Conservation (phyloP, 2,113 vertebrate genomes). For the Eidolon helvum region DNA sequence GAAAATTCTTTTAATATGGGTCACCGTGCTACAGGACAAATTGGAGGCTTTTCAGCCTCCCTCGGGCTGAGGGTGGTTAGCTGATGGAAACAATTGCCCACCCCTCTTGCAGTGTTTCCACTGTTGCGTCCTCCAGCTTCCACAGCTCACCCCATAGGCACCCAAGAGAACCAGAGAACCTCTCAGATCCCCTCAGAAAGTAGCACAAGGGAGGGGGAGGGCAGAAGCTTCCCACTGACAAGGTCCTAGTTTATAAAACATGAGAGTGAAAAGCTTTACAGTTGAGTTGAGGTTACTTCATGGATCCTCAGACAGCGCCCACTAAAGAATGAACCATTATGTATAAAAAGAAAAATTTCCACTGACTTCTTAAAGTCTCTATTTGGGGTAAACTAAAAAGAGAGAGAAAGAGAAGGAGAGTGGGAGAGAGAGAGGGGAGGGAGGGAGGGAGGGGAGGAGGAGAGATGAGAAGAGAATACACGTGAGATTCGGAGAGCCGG, state of each 20-base stretch:
- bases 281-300: neutral
- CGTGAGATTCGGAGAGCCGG: neutral
- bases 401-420: too few relatives aligned
- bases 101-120: conserved; percentile 27
- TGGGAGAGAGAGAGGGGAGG: too few relatives aligned
- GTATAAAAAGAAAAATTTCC: conserved; percentile 30
- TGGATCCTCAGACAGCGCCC: neutral
- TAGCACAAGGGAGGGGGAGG: fast-evolving
- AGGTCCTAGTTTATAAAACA: neutral
- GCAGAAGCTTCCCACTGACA: neutral
- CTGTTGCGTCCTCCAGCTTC: conserved; percentile 6
- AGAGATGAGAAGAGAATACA: neutral
- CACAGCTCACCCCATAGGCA: conserved; percentile 38
- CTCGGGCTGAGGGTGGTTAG: fast-evolving
- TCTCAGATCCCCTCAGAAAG: neutral
- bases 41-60: neutral
- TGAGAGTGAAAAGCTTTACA: neutral
- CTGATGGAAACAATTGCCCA: neutral
- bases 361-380: conserved; percentile 35
- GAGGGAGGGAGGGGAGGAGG: too few relatives aligned
- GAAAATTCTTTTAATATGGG: neutral
- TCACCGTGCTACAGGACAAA: fast-evolving
- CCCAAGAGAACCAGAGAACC: neutral
- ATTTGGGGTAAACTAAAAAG: neutral
- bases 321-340: neutral